Evolutionary conservation across 2,113 vertebrate species (phyloP).

Genomic region (Alligator mississippiensis): DNA sequence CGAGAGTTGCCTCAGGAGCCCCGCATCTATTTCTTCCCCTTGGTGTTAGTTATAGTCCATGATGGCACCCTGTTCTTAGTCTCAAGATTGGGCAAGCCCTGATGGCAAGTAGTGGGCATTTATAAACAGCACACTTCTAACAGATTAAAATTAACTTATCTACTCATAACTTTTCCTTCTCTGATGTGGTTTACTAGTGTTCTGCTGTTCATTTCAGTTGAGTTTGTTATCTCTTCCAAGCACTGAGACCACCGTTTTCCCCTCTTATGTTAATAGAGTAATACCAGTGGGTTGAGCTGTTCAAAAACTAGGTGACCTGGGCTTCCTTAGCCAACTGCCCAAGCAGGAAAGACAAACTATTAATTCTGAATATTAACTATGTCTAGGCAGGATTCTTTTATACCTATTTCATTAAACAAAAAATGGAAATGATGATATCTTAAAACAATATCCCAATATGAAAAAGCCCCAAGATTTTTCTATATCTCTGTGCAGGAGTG

Average conservation of each 20-base stretch:
- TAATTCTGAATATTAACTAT: conserved; percentile 65
- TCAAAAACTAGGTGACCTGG: not conserved
- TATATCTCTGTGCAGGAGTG: conserved; percentile 31
- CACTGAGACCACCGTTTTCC: conserved; percentile 8
- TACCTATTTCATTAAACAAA: conserved; percentile 69
- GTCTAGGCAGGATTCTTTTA: conserved; percentile 61
- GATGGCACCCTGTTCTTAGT: conserved; percentile 6
- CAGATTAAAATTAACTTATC: conserved; percentile 40
- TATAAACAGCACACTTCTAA: conserved; percentile 45
- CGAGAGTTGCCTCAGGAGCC: too few relatives aligned
- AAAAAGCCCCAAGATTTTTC: conserved; percentile 26
- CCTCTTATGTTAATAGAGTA: not conserved
- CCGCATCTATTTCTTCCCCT: too few relatives aligned
- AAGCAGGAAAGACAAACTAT: conserved; percentile 32
- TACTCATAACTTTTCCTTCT: conserved; percentile 52
- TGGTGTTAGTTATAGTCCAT: not conserved
- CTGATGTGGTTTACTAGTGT: conserved; percentile 46
- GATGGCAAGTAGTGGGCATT: conserved; percentile 47
- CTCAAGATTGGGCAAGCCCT: conserved; percentile 1
- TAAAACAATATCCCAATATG: conserved; percentile 59
- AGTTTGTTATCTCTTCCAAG: conserved; percentile 40
- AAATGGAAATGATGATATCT: conserved; percentile 64
- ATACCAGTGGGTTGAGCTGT: not conserved
- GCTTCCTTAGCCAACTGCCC: not conserved
- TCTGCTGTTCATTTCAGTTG: conserved; percentile 53